Base-by-base conservation (phyloP, 2,113 vertebrate genomes). In the Limnothrissa miodon region DNA sequence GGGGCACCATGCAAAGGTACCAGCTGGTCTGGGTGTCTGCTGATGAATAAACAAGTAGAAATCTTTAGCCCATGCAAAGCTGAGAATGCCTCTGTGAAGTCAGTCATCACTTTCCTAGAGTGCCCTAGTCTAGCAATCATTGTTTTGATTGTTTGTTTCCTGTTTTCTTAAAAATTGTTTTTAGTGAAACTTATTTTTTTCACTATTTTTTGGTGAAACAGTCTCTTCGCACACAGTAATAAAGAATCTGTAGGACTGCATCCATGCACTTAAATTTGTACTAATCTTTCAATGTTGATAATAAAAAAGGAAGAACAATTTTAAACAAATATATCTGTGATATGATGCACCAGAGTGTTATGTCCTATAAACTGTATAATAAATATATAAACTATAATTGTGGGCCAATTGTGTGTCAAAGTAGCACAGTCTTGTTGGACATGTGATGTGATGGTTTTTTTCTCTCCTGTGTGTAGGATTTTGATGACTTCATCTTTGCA, bases 401-500 rank as follows among this genome's bases (percentile, higher is more conserved):
- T 70, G n/a, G n/a, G n/a, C n/a, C n/a, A 51, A 74, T 17, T 59
- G 23, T 84, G 80, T 33, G 44, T 21, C 33, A 15, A 39, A 42
- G 33, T 29, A 29, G 10, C 10, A 2, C n/a, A 56, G 74, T 45
- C 53, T 59, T 2, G 23, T 70, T 84, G 59, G 80, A 51, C 62
- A 45, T 78, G 56, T 44, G 13, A 9, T 83, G 17, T 87, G n/a
- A 8, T 42, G 21, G n/a, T n/a, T n/a, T 79, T 33, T 36, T 62
- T n/a, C 59, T 88, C 85, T 90, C 39, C 86, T 59, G 91, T 46
- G 42, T 29, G 44, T 92, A 99, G 98, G 95, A 96, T 89, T 99
- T 99, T 1, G 98, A 99, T 7, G 96, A 99, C 93, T 99, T 99
- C 94, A 99, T 99, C 95, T 99, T 99, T 91, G 97, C 97, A 56